Evolutionary conservation across 1,140 invertebrate species (phyloP), one percentile per base, ranked within the genome.

Genomic region (Leptinotarsa lineolata): DNA sequence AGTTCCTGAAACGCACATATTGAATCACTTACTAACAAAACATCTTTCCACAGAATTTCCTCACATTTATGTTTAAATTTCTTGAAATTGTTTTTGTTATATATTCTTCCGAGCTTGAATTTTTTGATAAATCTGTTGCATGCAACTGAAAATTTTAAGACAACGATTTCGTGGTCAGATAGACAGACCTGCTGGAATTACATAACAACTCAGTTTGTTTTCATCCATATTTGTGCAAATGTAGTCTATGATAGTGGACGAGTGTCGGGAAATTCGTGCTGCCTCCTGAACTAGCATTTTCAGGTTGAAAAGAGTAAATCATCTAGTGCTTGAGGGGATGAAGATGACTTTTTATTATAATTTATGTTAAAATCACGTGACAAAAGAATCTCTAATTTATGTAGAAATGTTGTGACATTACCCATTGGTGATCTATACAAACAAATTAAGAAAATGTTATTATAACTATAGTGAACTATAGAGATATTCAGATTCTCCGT

Each of bases 181-280:
- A 0, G 3, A 46, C 45, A 46, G 5, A 54, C 15, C 48, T 30
- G 30, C 30, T 1, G 6, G 30, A 30, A 30, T 30, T 8, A 30
- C 30, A 30, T 2, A 22, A 24, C 6, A 22, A 24, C 6, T 63
- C 8, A 61, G 18, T 21, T 63, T 63, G 6, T 63, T 15, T 63
- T 22, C 15, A 12, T 63, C n/a, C 3, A 63, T n/a, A 63, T 63
- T 63, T 63, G 20, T 21, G 20, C 60, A 63, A n/a, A 63, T 63
- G 22, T 63, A 63, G 60, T 63, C 60, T 13, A 63, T 63, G 20
- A 22, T 63, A 63, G 60, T 63, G 2, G 16, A 20, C 8, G 20
- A 63, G n/a, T n/a, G n/a, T n/a, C n/a, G n/a, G 21, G 59, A 18
- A 60, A 60, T 60, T 60, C 59, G 16, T 46, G 13, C 13, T 46